Base-by-base conservation (phyloP, 2,888 invertebrate species). In the Itoplectis maculator region DNA sequence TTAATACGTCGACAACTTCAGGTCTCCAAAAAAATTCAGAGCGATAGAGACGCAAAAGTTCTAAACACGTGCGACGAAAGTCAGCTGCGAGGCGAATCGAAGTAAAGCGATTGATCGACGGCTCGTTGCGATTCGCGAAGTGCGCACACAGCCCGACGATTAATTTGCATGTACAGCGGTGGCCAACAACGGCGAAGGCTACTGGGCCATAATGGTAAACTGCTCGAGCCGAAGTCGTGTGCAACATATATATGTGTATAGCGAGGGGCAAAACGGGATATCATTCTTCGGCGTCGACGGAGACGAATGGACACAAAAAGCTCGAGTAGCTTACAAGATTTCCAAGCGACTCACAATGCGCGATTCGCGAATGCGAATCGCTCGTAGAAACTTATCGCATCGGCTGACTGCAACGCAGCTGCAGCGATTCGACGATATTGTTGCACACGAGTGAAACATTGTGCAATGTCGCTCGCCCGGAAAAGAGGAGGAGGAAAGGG, bases 171-270 rank as follows among this genome's bases (percentile, higher is more conserved):
- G 59, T 70, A 54, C 42, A 29, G 51, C 18, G 51, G 35, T 18
- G 70, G 54, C 37, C 45, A 77, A 59, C 29, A 77, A 63, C 70
- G 69, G 40, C 15, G 54, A 69, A 70, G 77, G 77, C 77, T 69
- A 70, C 63, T 77, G 35, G 51, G 63, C 77, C 77, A 70, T 63
- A 77, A 77, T 77, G 77, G 69, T 70, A 77, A 70, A 77, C 70
- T 47, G 63, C 77, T 77, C 51, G 18, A 68, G 69, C 61, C 51
- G 63, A 59, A 59, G 40, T 51, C 69, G 45, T 15, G n/a, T n/a
- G n/a, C n/a, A n/a, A n/a, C 11, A 47, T 29, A n/a, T 13, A 18
- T 15, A 37, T 35, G 11, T 47, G n/a, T 47, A n/a, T 47, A n/a
- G n/a, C n/a, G n/a, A n/a, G n/a, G n/a, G n/a, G n/a, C n/a, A n/a